Base-by-base conservation (phyloP, 2,113 vertebrate genomes). In the Leptodactylus fuscus region DNA sequence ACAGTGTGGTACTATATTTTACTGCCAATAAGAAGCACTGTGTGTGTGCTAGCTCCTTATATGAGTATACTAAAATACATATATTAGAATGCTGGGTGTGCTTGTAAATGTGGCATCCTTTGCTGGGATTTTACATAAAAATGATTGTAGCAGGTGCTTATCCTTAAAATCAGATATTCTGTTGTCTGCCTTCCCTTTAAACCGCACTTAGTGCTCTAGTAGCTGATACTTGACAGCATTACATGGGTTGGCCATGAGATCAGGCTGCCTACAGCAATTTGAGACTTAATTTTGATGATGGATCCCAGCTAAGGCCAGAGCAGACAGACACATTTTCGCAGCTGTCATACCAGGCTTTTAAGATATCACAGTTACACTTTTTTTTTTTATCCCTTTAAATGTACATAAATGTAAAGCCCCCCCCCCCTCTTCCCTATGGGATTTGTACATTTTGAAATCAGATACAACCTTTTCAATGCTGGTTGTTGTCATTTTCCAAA, bases 301-400 rank as follows among this genome's bases (percentile, higher is more conserved):
- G 77, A 80, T 62, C 53, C 77, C 77, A 80, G 77, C 53, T 80
- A 80, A 58, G 51, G 18, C 34, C 9, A 27, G 53, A n/a, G 32
- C 55, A 80, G 77, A 76, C 74, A 76, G 74, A 80, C 77, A 60
- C 76, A 62, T 62, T 80, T 44, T 62, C 77, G 18, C 76, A 60
- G 76, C 77, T 80, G 53, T 62, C 53, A 44, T 80, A 36, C 32
- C 5, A 58, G 32, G 76, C 32, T 80, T 80, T 80, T 80, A 62
- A 44, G 53, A 62, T 80, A 80, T 80, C 77, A 44, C 36, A 3
- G 77, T 80, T 80, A 58, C 53, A 44, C 12, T 78, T 77, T 77
- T 78, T 53, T n/a, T n/a, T n/a, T n/a, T n/a, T n/a, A n/a, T n/a
- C 24, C 20, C 24, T 53, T 71, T 71, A 46, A 5, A 44, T 73